Evolutionary conservation across 2,888 invertebrate genomes (phyloP), one percentile per base, ranked within the genome.

Genomic region (Heteropelma amictum): DNA sequence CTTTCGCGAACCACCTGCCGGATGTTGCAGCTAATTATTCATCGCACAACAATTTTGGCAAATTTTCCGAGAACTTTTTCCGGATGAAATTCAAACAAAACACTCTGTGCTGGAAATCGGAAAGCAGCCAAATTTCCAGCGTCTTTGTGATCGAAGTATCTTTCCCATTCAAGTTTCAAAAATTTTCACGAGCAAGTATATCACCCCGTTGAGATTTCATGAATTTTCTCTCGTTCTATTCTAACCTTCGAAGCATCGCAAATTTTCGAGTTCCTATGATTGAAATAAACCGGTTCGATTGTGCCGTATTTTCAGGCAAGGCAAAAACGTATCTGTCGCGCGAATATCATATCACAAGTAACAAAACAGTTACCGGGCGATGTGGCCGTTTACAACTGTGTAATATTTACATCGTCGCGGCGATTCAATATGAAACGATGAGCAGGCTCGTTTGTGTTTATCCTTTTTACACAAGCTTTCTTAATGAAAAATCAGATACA

Each of bases 321-420:
- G 76, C 73, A 61, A 71, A n/a, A 77, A 38, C 6, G 61, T 70
- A 72, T 77, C 61, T 70, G 70, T 54, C 72, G 64, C 60, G 40
- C 54, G 19, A 12, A 35, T 21, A 10, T 23, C 28, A 45, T 14
- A 69, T 71, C 64, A 69, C 65, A 61, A 71, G 38, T 68, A 73
- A 58, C 45, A 68, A 75, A 71, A 71, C 61, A 69, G 65, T 23
- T 21, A 42, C 64, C 68, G 42, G 45, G 8, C 21, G n/a, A n/a
- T n/a, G 51, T 21, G 49, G 17, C 65, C 45, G 60, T 72, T 58
- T 69, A 70, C 70, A 45, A 70, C 54, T 64, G 60, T 45, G 76
- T 64, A 63, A 72, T 77, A 78, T 78, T 74, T 78, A 77, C 78
- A 78, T 74, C 67, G 61, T 76, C 65, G n/a, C n/a, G n/a, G n/a